Percentiles rank a stretch among this genome's conserved stretches.
Conservation (phyloP, 2,888 invertebrate genomes). For the Uropetala carovei region DNA sequence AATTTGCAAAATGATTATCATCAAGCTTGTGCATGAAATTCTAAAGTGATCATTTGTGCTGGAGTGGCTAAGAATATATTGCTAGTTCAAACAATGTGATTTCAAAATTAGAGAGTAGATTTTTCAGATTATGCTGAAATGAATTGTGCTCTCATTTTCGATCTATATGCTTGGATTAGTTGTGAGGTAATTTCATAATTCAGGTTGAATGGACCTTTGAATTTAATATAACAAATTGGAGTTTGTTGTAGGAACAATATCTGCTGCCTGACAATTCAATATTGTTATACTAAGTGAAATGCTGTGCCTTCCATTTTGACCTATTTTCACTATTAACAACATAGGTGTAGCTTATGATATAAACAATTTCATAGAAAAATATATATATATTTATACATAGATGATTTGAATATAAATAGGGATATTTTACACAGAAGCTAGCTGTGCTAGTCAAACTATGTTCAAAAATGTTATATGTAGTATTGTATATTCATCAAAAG, state of each 20-base stretch:
- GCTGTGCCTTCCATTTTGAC: constrained; percentile 56
- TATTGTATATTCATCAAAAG: constrained; percentile 56
- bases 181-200: not conserved
- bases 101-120: constrained; percentile 42
- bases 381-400: constrained; percentile 64
- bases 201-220: constrained; percentile 22
- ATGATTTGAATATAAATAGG: constrained; percentile 57
- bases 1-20: constrained; percentile 14
- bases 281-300: constrained; percentile 39
- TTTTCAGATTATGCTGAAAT: constrained; percentile 8
- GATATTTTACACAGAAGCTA: constrained; percentile 63
- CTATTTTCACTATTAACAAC: constrained; percentile 52
- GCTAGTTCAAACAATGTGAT: constrained; percentile 41
- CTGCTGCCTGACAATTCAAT: not conserved
- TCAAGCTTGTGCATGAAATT: constrained; percentile 50
- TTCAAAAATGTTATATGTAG: constrained; percentile 61
- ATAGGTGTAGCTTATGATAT: constrained; percentile 38
- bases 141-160: constrained; percentile 32
- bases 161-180: constrained; percentile 23
- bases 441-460: constrained; percentile 62
- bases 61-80: constrained; percentile 23
- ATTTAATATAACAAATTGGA: not conserved
- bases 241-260: constrained; percentile 14
- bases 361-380: constrained; percentile 47
- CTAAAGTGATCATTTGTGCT: constrained; percentile 18